These are phyloP conservation scores for Cygnus olor DNA, from an alignment of 2,797 vertebrate genomes.

Conservation along the genomic window DNA sequence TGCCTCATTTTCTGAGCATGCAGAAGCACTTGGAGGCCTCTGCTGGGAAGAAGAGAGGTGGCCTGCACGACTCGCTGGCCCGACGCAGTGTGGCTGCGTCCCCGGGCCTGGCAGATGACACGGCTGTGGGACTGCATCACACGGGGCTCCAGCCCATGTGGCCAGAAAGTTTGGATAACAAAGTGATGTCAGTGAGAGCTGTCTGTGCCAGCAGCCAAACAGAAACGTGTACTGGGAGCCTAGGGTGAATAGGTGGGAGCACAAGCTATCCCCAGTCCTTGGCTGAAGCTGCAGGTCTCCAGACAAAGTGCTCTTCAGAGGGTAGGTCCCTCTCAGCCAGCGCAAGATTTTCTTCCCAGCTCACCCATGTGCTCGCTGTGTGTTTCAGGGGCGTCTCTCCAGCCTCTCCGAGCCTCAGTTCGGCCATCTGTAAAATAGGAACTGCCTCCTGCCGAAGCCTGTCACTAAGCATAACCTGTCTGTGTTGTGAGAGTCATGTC, in stretches of 20 bases:
- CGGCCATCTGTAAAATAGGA: constrained; percentile 26
- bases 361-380: neutral
- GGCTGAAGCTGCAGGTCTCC: neutral
- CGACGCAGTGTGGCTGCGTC: rapidly evolving
- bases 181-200: neutral
- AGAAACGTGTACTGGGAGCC: neutral
- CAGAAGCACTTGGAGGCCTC: neutral
- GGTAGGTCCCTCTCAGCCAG: neutral
- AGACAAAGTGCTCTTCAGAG: neutral
- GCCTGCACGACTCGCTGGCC: neutral
- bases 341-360: neutral
- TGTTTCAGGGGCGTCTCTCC: neutral
- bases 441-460: constrained; percentile 20
- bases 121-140: rapidly evolving
- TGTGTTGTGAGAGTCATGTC: neutral
- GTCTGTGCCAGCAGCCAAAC: neutral
- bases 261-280: neutral
- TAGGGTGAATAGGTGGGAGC: neutral
- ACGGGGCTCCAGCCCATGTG: neutral
- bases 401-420: neutral
- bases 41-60: neutral
- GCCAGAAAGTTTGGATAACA: neutral
- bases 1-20: rapidly evolving
- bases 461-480: constrained; percentile 32
- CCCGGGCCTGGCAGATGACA: neutral